Base-by-base conservation (phyloP, 2,888 invertebrate genomes). In the Pachycephus smyrnensis region DNA sequence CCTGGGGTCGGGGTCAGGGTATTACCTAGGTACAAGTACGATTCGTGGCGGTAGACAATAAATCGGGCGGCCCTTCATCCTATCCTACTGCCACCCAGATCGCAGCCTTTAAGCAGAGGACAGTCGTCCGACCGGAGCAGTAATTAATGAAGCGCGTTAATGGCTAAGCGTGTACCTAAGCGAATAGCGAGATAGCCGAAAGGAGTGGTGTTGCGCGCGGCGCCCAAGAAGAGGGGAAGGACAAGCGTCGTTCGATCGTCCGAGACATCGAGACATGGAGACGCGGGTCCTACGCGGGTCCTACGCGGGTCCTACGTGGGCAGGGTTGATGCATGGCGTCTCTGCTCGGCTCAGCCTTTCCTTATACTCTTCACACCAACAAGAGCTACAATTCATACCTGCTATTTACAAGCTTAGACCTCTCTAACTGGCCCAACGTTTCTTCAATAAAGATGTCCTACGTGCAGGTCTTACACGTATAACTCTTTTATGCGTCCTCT, bases 401-500 rank as follows among this genome's bases (percentile, higher is more conserved):
- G 69, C 76, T 79, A 79, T 79, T 79, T 76, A 79, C 79, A 76
- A 76, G 79, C 73, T 79, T 68, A 68, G 74, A 76, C 36, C 71
- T 73, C 76, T 76, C 78, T 80, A 76, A 78, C 80, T 76, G 80
- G 77, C 75, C 78, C 37, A 75, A 76, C 78, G 68, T 73, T 32
- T 33, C 69, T 76, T 76, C 78, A 85, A 86, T 86, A 86, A 87
- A 86, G 87, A 85, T 85, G 87, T 86, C 83, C 73, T 75, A 69
- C 74, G 68, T 37, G 37, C 76, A 37, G 30, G 30, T 69, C 30
- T 69, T 76, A 73, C 15, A 6, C 15, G 40, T 73, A 76, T 80
- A 77, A 78, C 82, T 77, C 81, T 78, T 15, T 77, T 80, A 77
- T 73, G 77, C 71, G 69, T 69, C 69, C 77, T 75, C 55, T 71